phyloP scores from a whole-genome alignment of 2,113 vertebrate species.

The Sialia sialis region DNA sequence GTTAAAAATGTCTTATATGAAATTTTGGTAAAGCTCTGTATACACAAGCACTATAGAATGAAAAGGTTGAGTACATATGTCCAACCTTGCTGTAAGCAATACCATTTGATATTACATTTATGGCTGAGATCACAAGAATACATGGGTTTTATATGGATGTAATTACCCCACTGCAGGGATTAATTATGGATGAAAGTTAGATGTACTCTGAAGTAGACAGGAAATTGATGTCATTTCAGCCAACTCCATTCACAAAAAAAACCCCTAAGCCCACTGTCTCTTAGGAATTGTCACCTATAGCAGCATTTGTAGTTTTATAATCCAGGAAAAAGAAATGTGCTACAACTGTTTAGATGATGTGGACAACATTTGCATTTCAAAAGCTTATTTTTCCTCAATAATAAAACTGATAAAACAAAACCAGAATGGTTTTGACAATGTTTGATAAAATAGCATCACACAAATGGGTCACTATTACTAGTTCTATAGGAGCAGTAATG shows the following conservation, averaged over 20 bases:
- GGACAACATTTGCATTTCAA: background rate
- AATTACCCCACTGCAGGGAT: background rate
- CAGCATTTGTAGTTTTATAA: background rate
- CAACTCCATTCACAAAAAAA: background rate
- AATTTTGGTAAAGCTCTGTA: background rate
- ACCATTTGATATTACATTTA: background rate
- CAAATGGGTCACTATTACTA: background rate
- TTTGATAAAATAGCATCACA: background rate
- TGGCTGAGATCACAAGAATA: background rate
- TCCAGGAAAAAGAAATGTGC: background rate
- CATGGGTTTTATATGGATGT: background rate
- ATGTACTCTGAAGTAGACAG: background rate
- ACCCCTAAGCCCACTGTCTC: background rate
- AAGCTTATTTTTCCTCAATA: background rate
- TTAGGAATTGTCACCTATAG: background rate
- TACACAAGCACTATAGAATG: background rate
- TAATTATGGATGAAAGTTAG: constrained; percentile 1
- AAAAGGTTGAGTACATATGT: background rate
- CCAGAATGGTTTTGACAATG: background rate
- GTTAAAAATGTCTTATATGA: background rate
- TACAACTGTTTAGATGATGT: background rate
- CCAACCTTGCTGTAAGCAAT: background rate
- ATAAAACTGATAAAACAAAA: background rate
- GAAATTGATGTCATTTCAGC: background rate
- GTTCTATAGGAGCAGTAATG: background rate